phyloP scores from a whole-genome alignment of 1,140 invertebrate genomes.

The Drosophila sp. region DNA sequence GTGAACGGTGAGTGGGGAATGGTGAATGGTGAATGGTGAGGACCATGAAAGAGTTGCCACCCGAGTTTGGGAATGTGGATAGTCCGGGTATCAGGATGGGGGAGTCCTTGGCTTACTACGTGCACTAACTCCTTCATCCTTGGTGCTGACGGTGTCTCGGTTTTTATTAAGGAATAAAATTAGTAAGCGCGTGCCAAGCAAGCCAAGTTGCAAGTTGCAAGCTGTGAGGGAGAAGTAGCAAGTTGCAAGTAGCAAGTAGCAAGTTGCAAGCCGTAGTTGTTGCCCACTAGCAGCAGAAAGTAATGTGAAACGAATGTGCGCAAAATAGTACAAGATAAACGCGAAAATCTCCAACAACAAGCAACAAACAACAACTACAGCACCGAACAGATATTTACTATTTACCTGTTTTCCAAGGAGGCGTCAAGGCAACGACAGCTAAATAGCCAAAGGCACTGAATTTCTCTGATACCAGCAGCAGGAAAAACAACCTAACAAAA shows the following conservation, averaged over 20 bases:
- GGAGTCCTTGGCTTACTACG: constrained; percentile 17
- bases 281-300: constrained; percentile 39
- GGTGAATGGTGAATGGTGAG: no score
- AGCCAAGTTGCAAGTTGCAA: constrained; percentile 49
- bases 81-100: background rate
- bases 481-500: no score
- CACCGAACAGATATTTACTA: constrained; percentile 1
- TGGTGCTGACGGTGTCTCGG: constrained; percentile 44
- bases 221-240: constrained; percentile 32
- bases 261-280: constrained; percentile 6
- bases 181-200: constrained; percentile 78
- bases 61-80: no score
- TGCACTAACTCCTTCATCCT: constrained; percentile 27
- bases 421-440: constrained; percentile 42
- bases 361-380: constrained; percentile 29
- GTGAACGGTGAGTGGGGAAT: no score
- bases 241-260: constrained; percentile 30
- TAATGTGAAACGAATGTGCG: constrained; percentile 70
- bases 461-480: no score
- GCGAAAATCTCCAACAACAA: constrained; percentile 58
- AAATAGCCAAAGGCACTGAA: constrained; percentile 40
- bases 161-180: constrained; percentile 83
- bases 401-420: constrained; percentile 1
- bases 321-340: constrained; percentile 69
- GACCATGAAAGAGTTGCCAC: no score